These are phyloP conservation scores for Caradrina clavipalpis DNA, from an alignment of 2,888 invertebrate genomes.

Conservation along the genomic window DNA sequence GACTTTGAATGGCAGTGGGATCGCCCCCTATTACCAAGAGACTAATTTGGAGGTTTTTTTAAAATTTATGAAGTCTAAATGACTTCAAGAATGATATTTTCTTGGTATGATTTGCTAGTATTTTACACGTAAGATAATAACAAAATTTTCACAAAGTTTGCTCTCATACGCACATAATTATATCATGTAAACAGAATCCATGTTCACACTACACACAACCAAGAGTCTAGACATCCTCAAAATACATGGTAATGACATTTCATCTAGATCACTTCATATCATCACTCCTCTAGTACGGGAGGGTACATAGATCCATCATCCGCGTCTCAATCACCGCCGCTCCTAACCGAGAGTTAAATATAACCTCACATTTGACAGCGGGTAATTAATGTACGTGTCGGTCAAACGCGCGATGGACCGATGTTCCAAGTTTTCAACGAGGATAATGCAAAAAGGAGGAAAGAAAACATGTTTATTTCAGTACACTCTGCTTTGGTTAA, in stretches of 20 bases:
- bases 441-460: conserved; percentile 73
- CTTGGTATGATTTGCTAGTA: too few species aligned
- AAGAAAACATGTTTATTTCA: conserved; percentile 67
- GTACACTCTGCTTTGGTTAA: conserved; percentile 49
- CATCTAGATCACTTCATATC: conserved; percentile 21
- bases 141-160: not conserved
- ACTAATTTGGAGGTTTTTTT: too few species aligned
- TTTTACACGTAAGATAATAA: too few species aligned
- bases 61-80: too few species aligned
- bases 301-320: conserved; percentile 43
- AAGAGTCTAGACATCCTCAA: conserved; percentile 31
- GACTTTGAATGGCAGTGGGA: too few species aligned
- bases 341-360: conserved; percentile 55
- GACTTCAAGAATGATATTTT: too few species aligned
- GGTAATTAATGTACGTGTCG: conserved; percentile 58
- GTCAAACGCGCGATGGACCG: conserved; percentile 33
- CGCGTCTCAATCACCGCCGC: conserved; percentile 41
- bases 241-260: conserved; percentile 58
- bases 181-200: too few species aligned
- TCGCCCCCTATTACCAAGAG: too few species aligned
- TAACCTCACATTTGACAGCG: conserved; percentile 58
- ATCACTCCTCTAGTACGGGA: conserved; percentile 13
- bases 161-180: too few species aligned
- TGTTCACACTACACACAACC: conserved; percentile 8
- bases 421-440: conserved; percentile 37